These are phyloP conservation scores for Nymphalis io DNA, from an alignment of 1,140 invertebrate species.

Conservation along the genomic window DNA sequence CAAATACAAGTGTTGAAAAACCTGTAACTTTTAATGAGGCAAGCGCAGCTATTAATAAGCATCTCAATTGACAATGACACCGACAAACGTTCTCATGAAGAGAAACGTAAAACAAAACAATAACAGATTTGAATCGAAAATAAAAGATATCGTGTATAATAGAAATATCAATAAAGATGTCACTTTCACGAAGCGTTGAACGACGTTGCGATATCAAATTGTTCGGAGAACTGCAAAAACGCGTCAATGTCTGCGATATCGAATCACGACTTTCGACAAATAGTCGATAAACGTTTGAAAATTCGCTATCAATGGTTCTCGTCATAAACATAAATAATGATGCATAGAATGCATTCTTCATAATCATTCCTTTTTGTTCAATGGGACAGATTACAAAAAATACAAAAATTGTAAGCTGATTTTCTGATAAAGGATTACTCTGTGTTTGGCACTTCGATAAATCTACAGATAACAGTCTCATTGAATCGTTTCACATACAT, in stretches of 20 bases:
- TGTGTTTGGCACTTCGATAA: neutral
- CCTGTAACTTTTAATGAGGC: slow-evolving; percentile 1
- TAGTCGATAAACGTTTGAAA: slow-evolving; percentile 32
- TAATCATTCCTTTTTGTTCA: too few relatives aligned
- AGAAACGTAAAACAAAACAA: slow-evolving; percentile 48
- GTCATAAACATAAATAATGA: slow-evolving; percentile 21
- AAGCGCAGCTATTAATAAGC: slow-evolving; percentile 16
- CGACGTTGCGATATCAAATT: slow-evolving; percentile 54
- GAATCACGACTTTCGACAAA: slow-evolving; percentile 65
- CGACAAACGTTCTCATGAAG: slow-evolving; percentile 38
- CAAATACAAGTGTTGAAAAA: neutral
- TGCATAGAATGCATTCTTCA: neutral
- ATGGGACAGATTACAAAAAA: neutral
- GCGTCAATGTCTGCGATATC: slow-evolving; percentile 50
- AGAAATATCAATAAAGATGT: slow-evolving; percentile 62
- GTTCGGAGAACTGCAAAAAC: slow-evolving; percentile 52
- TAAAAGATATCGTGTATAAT: slow-evolving; percentile 49
- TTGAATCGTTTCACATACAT: slow-evolving; percentile 12
- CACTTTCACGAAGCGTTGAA: slow-evolving; percentile 55
- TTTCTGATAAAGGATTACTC: too few relatives aligned
- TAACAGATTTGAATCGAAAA: slow-evolving; percentile 43
- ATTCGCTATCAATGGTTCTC: slow-evolving; percentile 19
- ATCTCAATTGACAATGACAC: slow-evolving; percentile 22
- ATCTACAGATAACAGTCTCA: neutral
- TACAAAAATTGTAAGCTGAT: neutral